Percentiles rank a stretch among this genome's conserved stretches.
Conservation (phyloP, 2,888 invertebrate genomes). For the Dasysyrphus albostriatus region DNA sequence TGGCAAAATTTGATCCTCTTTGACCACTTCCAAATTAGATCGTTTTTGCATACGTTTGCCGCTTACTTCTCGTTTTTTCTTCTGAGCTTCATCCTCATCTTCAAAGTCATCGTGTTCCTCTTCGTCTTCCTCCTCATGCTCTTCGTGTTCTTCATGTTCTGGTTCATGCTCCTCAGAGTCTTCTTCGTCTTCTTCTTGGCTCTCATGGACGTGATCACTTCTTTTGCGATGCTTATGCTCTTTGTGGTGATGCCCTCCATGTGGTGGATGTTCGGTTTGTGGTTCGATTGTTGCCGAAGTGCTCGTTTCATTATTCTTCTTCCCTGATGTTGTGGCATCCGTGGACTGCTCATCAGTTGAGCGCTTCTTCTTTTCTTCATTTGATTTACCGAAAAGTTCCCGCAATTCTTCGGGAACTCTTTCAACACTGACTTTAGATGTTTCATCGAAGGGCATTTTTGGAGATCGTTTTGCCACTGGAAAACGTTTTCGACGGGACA, state of each 20-base stretch:
- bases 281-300: slow-evolving; percentile 76
- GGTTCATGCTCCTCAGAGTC: slow-evolving; percentile 81
- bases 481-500: slow-evolving; percentile 86
- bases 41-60: slow-evolving; percentile 69
- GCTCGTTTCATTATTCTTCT: slow-evolving; percentile 61
- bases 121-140: slow-evolving; percentile 79
- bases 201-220: slow-evolving; percentile 79
- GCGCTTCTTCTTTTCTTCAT: slow-evolving; percentile 85
- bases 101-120: slow-evolving; percentile 78
- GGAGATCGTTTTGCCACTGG: slow-evolving; percentile 89
- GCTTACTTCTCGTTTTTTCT: slow-evolving; percentile 83
- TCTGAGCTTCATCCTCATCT: slow-evolving; percentile 83
- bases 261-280: slow-evolving; percentile 81
- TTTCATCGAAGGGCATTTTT: slow-evolving; percentile 79
- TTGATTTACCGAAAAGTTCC: slow-evolving; percentile 86
- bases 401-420: slow-evolving; percentile 89
- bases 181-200: slow-evolving; percentile 79
- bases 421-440: slow-evolving; percentile 86
- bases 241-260: slow-evolving; percentile 77
- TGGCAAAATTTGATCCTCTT: slow-evolving; percentile 78
- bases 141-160: slow-evolving; percentile 82
- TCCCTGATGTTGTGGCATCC: slow-evolving; percentile 47
- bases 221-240: slow-evolving; percentile 80
- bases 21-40: slow-evolving; percentile 78
- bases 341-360: slow-evolving; percentile 79